Base-by-base conservation (phyloP, 2,888 invertebrate genomes). In the Embidobia sp. region DNA sequence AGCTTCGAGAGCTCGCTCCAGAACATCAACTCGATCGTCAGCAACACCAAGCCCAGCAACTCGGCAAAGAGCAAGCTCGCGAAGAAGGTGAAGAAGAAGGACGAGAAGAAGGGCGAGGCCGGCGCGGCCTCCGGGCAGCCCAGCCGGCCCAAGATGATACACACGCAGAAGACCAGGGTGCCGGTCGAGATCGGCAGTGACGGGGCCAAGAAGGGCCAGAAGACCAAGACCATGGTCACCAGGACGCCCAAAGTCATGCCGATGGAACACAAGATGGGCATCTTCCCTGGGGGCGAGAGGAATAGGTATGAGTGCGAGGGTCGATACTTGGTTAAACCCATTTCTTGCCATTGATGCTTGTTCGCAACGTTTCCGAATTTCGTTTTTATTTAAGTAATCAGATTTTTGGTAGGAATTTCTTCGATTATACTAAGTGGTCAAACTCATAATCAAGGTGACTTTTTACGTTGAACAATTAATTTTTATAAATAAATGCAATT, bases 121-220 rank as follows among this genome's bases (percentile, higher is more conserved):
- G 79, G 78, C 44, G 63, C 88, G 5, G 40, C 46, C 0, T 64
- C 74, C 86, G 87, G 7, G 82, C 86, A 42, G 84, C 89, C 37
- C 26, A 91, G 88, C 6, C 82, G 94, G 22, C 94, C 94, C 2
- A 93, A 93, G 84, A 95, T 95, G 95, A 95, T 95, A 81, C 95
- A 95, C 86, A 95, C 95, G 0, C 93, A 94, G 85, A 94, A 93
- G 82, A 91, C 92, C 46, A 89, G 91, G 27, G 91, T 92, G 1
- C 89, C 92, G 0, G 90, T 91, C 0, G 91, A 91, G 53, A 78
- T 88, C 0, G 90, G 90, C 1, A 89, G 88, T 5, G 91, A 91
- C 55, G 91, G 91, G 10, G 91, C 91, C 0, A 92, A 92, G 57
- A 90, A 90, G 18, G 89, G 91, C 26, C 92, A 92, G 53, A 92